Base-by-base conservation (phyloP, 2,113 vertebrate species). In the Limnothrissa miodon region DNA sequence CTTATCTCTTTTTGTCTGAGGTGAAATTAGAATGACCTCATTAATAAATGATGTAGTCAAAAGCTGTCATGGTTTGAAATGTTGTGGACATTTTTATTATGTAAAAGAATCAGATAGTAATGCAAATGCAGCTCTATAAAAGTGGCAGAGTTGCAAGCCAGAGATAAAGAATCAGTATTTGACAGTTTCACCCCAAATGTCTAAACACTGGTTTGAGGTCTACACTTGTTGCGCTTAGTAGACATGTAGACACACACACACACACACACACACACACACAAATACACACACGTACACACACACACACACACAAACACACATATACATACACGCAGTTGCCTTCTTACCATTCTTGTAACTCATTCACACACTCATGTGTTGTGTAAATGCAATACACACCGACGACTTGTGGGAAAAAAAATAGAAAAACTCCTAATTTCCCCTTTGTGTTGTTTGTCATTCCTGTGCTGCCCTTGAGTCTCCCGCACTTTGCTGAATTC, bases 401-500 rank as follows among this genome's bases (percentile, higher is more conserved):
- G n/a, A n/a, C n/a, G n/a, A n/a, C n/a, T n/a, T n/a, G n/a, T n/a
- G n/a, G n/a, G 42, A 6, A 2, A 42, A 42, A 4, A 6, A 4
- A 42, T 10, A 21, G 39, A 23, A 1, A 36, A 19, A 45, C 74
- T 42, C 56, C 17, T 56, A 6, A 17, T 29, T 46, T 74, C 11
- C 39, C 78, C 78, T 21, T 29, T 29, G 59, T 62, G n/a, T 62
- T 62, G 59, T 62, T 82, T 44, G 45, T 83, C 46, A 33, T 46
- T 36, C 66, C 51, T 85, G 33, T 59, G n/a, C 29, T 56, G 78
- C 80, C 74, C 33, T 80, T 84, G 81, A 84, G 44, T 83, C n/a
- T 45, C 29, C 80, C 17, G 78, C 78, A 13, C 62, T 45, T 39
- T 80, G 79, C 78, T 53, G 8, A 84, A 89, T 88, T 48, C 82